These are phyloP conservation scores for Andrena trimmerana DNA, from an alignment of 2,888 invertebrate genomes.

Conservation along the genomic window DNA sequence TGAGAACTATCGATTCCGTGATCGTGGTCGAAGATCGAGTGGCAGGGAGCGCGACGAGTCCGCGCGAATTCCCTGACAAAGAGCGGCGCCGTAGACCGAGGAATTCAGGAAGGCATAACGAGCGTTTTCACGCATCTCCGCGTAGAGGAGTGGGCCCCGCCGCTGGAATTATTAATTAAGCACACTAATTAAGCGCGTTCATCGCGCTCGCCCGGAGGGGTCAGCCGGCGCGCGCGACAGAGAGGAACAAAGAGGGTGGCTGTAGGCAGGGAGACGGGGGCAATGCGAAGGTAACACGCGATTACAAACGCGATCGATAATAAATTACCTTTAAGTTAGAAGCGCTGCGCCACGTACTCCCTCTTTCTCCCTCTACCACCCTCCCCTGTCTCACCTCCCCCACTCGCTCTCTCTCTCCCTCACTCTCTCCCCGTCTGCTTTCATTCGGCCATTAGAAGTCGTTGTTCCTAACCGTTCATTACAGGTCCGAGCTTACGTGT, in stretches of 20 bases:
- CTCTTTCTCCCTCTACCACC: not conserved
- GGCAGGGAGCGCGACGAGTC: not conserved
- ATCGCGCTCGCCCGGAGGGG: constrained; percentile 71
- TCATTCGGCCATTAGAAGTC: constrained; percentile 71
- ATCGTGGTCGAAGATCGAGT: constrained; percentile 16
- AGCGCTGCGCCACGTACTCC: constrained; percentile 49
- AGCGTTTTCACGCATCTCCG: constrained; percentile 66
- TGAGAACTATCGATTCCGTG: not conserved
- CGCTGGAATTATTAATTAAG: constrained; percentile 74
- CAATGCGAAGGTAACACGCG: constrained; percentile 66
- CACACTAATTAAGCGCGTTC: constrained; percentile 74
- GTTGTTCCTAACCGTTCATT: constrained; percentile 74
- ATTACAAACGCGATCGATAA: constrained; percentile 75
- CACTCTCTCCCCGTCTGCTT: constrained; percentile 37
- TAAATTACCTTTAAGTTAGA: constrained; percentile 74
- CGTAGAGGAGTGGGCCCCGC: constrained; percentile 62
- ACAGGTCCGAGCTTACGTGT: constrained; percentile 63
- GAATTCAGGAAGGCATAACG: constrained; percentile 67
- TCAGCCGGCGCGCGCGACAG: constrained; percentile 53
- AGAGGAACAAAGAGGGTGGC: not conserved
- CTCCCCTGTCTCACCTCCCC: not conserved
- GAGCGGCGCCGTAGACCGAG: constrained; percentile 43
- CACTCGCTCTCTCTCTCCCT: not conserved
- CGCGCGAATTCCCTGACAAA: constrained; percentile 44
- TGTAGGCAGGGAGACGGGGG: constrained; percentile 23